Conservation (phyloP, 1,140 invertebrate genomes). For the Pseudomyrmex dendroicus region DNA sequence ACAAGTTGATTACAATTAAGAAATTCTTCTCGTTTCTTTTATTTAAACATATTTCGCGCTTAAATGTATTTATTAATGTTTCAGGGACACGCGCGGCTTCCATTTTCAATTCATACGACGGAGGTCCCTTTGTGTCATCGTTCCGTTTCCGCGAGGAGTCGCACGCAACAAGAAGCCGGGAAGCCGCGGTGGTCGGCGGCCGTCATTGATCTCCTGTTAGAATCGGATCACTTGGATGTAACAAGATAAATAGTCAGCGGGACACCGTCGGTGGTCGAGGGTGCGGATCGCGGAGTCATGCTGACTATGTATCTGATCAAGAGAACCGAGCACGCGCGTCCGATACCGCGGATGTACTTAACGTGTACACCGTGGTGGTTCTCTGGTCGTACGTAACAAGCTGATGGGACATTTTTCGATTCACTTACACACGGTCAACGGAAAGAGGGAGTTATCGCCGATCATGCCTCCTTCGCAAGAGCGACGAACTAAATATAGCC, state of each 20-base stretch:
- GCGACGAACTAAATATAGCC: background rate
- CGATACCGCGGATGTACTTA: constrained; percentile 30
- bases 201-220: constrained; percentile 80
- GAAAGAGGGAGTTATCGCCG: background rate
- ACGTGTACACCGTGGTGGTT: constrained; percentile 41
- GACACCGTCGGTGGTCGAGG: constrained; percentile 79
- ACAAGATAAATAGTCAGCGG: constrained; percentile 82
- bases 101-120: constrained; percentile 15
- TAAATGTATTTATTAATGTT: constrained; percentile 13
- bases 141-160: constrained; percentile 36
- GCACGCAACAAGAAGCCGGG: constrained; percentile 61
- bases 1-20: too few relatives aligned
- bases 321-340: constrained; percentile 59
- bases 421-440: background rate
- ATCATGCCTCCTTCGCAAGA: background rate
- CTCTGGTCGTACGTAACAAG: background rate
- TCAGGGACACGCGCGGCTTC: background rate
- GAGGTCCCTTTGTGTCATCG: constrained; percentile 18
- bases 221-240: constrained; percentile 80
- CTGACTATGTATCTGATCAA: constrained; percentile 74
- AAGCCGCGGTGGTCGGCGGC: constrained; percentile 66
- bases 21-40: background rate
- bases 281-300: constrained; percentile 79
- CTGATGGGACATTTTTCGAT: constrained; percentile 33
- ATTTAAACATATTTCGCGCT: background rate